Conservation (phyloP, 1,140 invertebrate species). For the Odontomachus brunneus region DNA sequence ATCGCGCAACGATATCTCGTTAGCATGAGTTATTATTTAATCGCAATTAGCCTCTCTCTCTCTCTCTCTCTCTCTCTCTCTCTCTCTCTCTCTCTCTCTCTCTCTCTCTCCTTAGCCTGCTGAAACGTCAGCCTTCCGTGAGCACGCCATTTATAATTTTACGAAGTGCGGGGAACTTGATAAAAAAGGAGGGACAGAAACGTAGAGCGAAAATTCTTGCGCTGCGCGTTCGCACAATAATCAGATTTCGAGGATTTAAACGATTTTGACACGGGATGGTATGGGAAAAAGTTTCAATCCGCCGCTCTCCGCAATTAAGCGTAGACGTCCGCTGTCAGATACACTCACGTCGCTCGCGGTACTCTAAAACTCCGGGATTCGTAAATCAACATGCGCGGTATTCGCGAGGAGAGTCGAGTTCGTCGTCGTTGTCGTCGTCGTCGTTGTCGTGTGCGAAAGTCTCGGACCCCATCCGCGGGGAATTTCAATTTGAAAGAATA, state of each 20-base stretch:
- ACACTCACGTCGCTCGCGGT: slow-evolving; percentile 56
- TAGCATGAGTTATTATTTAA: slow-evolving; percentile 1
- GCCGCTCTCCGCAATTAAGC: slow-evolving; percentile 55
- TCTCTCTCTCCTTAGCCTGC: too few species aligned
- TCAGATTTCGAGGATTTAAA: slow-evolving; percentile 60
- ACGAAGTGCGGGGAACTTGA: not conserved
- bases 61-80: too few species aligned
- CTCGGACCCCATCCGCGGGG: not conserved
- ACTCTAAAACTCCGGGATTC: slow-evolving; percentile 54
- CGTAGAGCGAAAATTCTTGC: slow-evolving; percentile 39
- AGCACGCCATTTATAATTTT: not conserved
- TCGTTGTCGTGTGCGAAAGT: too few species aligned
- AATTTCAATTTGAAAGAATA: not conserved
- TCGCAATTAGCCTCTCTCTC: not conserved
- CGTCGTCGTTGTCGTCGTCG: not conserved
- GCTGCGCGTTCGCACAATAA: slow-evolving; percentile 50
- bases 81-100: too few species aligned
- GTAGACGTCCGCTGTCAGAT: slow-evolving; percentile 58
- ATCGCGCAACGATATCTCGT: not conserved
- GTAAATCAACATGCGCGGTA: slow-evolving; percentile 56
- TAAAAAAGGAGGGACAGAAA: slow-evolving; percentile 13
- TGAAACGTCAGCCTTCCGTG: not conserved
- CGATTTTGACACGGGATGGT: slow-evolving; percentile 56
- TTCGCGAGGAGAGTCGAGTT: slow-evolving; percentile 35
- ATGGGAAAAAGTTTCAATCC: slow-evolving; percentile 57